These are phyloP conservation scores for Lasioglossum oenotherae DNA, from an alignment of 2,888 invertebrate species.

Conservation along the genomic window DNA sequence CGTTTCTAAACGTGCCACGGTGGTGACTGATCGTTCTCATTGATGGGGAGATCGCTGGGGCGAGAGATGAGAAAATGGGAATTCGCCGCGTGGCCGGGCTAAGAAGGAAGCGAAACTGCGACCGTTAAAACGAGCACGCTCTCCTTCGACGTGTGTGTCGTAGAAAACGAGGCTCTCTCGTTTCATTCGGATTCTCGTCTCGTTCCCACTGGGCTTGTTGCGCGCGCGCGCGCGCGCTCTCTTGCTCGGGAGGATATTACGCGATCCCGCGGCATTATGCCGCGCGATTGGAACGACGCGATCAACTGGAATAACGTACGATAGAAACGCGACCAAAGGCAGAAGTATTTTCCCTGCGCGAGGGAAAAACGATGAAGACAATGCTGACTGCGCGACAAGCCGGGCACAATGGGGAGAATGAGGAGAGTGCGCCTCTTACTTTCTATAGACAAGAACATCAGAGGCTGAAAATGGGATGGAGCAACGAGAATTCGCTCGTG, in stretches of 20 bases:
- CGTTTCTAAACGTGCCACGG: conserved; percentile 27
- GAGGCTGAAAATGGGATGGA: background rate
- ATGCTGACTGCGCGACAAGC: background rate
- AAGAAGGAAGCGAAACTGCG: conserved; percentile 25
- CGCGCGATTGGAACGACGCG: conserved; percentile 4
- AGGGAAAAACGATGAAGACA: background rate
- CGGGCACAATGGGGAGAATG: background rate
- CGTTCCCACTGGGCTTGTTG: conserved; percentile 53
- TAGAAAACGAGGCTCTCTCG: conserved; percentile 67
- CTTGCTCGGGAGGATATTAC: conserved; percentile 48
- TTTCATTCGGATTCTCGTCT: conserved; percentile 64
- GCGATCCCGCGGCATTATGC: conserved; percentile 43
- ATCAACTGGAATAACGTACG: conserved; percentile 32
- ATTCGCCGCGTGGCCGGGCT: conserved; percentile 6
- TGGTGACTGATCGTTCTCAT: conserved; percentile 60
- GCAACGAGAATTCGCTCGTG: background rate
- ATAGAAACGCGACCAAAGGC: conserved; percentile 36
- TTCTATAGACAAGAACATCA: background rate
- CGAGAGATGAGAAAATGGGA: conserved; percentile 41
- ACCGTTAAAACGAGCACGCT: conserved; percentile 27
- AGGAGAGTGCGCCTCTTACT: background rate
- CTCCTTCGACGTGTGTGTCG: conserved; percentile 57
- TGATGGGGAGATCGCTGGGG: conserved; percentile 50
- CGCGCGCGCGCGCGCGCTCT: too few species aligned
- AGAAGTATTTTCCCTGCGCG: background rate